These are phyloP conservation scores for Papilio protenor DNA, from an alignment of 2,888 invertebrate species.

Conservation along the genomic window DNA sequence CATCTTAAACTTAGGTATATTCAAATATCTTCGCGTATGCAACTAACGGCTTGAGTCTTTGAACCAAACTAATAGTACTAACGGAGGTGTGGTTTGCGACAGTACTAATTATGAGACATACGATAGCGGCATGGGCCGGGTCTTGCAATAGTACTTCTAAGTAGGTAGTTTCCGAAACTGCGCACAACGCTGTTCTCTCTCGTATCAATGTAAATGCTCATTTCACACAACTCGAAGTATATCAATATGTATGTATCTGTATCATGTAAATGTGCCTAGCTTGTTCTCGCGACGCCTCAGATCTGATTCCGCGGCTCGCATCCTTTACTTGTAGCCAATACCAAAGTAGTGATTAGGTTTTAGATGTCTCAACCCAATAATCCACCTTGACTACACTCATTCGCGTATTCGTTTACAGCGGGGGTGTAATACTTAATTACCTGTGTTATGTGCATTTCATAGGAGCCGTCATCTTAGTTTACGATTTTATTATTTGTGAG, in stretches of 20 bases:
- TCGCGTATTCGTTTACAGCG: slow-evolving; percentile 44
- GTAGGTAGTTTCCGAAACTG: slow-evolving; percentile 62
- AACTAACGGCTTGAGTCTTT: slow-evolving; percentile 81
- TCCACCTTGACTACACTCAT: slow-evolving; percentile 14
- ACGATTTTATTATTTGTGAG: slow-evolving; percentile 69
- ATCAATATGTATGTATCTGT: slow-evolving; percentile 14
- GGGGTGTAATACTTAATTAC: slow-evolving; percentile 64
- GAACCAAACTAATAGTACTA: slow-evolving; percentile 74
- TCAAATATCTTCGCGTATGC: slow-evolving; percentile 70
- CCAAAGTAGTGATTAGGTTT: slow-evolving; percentile 40
- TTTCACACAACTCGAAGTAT: slow-evolving; percentile 49
- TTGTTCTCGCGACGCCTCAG: slow-evolving; percentile 39
- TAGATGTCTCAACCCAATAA: slow-evolving; percentile 39
- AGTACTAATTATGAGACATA: slow-evolving; percentile 56
- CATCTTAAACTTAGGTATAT: slow-evolving; percentile 57
- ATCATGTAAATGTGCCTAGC: slow-evolving; percentile 30
- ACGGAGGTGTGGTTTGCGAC: slow-evolving; percentile 78
- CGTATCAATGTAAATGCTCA: slow-evolving; percentile 53
- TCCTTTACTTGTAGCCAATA: slow-evolving; percentile 25
- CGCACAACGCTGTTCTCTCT: slow-evolving; percentile 68
- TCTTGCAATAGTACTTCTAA: slow-evolving; percentile 75
- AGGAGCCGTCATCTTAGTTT: slow-evolving; percentile 65
- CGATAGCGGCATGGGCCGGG: slow-evolving; percentile 71
- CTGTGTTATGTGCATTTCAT: slow-evolving; percentile 78
- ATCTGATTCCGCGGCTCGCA: slow-evolving; percentile 47